Conservation (phyloP, 2,888 invertebrate species). For the Tachystola acroxantha region DNA sequence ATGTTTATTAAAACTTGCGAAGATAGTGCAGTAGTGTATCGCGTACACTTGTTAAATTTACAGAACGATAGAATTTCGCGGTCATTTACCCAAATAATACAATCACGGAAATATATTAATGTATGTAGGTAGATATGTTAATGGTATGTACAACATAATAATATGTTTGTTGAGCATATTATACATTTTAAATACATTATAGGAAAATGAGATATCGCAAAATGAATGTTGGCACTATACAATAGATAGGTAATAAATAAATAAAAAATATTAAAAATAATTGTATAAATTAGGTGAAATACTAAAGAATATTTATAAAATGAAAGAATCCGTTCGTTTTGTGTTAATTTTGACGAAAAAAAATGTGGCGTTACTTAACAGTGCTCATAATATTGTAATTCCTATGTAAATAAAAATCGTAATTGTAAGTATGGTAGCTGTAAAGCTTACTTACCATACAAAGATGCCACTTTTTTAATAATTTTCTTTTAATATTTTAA, state of each 20-base stretch:
- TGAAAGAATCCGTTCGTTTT: constrained; percentile 14
- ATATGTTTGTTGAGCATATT: constrained; percentile 19
- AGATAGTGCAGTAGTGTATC: no score
- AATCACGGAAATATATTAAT: constrained; percentile 19
- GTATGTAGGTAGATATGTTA: constrained; percentile 23
- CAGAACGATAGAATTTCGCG: no score
- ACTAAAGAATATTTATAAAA: constrained; percentile 35
- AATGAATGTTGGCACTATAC: constrained; percentile 52
- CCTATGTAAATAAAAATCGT: constrained; percentile 64
- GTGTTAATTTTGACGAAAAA: constrained; percentile 11
- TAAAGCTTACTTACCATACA: constrained; percentile 16
- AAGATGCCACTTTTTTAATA: constrained; percentile 29
- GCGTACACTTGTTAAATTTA: no score
- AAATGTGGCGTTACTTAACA: constrained; percentile 22
- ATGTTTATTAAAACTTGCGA: no score
- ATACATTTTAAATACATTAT: constrained; percentile 19
- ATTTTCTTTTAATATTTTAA: constrained; percentile 24
- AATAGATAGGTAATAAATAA: constrained; percentile 57
- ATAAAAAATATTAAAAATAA: constrained; percentile 35
- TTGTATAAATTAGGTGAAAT: constrained; percentile 54
- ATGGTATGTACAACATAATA: constrained; percentile 17
- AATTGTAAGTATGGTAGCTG: constrained; percentile 27
- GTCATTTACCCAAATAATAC: constrained; percentile 7
- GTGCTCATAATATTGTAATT: constrained; percentile 47
- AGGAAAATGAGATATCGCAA: constrained; percentile 18